phyloP scores from a whole-genome alignment of 2,888 invertebrate species.

The Pristionchus exspectatus region DNA sequence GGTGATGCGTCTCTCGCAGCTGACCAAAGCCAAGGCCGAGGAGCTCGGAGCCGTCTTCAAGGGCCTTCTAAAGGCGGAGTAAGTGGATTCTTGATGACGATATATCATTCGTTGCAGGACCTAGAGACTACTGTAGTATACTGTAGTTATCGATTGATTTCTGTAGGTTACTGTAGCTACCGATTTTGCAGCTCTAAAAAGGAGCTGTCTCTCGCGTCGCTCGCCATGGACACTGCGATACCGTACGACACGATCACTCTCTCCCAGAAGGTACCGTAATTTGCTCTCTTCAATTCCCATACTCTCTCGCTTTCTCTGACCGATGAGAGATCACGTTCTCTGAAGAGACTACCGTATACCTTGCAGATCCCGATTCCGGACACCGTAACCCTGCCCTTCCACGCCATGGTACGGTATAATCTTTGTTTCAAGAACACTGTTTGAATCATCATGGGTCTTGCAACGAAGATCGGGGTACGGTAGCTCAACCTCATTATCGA shows the following conservation, averaged over 20 bases:
- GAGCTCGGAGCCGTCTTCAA: conserved; percentile 29
- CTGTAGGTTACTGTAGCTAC: background rate
- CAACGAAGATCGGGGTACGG: background rate
- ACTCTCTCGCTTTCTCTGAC: background rate
- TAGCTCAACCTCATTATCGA: background rate
- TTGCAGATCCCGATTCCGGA: conserved; percentile 47
- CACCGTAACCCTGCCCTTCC: conserved; percentile 25
- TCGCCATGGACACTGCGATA: conserved; percentile 41
- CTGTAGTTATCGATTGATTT: background rate
- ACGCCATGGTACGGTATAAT: conserved; percentile 28
- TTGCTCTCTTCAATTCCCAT: too few species aligned
- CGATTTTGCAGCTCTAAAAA: background rate
- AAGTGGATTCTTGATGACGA: background rate
- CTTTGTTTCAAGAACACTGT: background rate
- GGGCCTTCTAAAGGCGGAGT: conserved; percentile 29
- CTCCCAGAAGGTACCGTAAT: conserved; percentile 22
- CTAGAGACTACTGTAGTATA: background rate
- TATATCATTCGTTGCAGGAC: background rate
- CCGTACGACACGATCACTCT: conserved; percentile 32
- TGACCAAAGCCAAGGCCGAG: conserved; percentile 21
- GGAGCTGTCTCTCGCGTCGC: conserved; percentile 18
- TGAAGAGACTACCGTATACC: background rate
- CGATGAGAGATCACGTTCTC: background rate
- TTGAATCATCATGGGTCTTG: background rate
- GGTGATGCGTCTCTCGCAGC: conserved; percentile 41